Conservation (phyloP, 2,888 invertebrate genomes). For the Metallyticus violacea region DNA sequence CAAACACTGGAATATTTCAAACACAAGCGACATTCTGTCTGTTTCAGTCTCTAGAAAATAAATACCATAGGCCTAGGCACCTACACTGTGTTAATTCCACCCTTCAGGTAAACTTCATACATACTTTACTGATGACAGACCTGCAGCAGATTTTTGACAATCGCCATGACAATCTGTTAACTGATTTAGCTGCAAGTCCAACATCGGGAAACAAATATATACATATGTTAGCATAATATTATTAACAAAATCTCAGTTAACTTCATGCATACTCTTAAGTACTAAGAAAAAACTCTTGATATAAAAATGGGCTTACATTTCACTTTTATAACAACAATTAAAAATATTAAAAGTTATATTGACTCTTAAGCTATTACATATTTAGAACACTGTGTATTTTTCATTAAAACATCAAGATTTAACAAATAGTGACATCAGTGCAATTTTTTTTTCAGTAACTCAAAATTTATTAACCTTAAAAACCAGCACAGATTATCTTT, state of each 20-base stretch:
- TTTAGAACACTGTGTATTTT: neutral
- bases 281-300: neutral
- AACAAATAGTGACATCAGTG: neutral
- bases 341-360: neutral
- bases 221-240: neutral
- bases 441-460: neutral
- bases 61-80: neutral
- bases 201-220: neutral
- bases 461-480: neutral
- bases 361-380: neutral
- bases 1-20: neutral
- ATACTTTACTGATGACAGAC: neutral
- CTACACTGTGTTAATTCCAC: neutral
- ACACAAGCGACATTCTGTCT: neutral
- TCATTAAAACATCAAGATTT: neutral
- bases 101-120: no score
- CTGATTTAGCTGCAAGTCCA: no score
- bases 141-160: no score
- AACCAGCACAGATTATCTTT: neutral
- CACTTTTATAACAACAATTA: neutral
- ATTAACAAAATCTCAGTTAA: no score
- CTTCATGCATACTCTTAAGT: slow-evolving; percentile 5
- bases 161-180: no score
- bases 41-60: neutral
- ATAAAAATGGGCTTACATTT: neutral